Base-by-base conservation (phyloP, 2,797 vertebrate species). In the Scolopax rusticola region DNA sequence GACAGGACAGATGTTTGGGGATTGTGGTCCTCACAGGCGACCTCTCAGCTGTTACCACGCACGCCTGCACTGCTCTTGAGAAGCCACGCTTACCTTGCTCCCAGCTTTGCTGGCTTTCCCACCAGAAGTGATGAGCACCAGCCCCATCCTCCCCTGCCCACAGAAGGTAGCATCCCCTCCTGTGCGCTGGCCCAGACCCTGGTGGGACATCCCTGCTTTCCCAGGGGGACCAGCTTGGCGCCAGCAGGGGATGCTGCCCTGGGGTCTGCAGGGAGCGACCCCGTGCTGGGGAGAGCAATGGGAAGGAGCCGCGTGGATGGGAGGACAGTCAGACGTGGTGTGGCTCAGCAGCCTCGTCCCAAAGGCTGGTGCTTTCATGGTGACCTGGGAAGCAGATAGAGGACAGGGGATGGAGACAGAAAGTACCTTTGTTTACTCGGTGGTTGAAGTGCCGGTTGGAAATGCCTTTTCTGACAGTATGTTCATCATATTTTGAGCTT, bases 401-500 rank as follows among this genome's bases (percentile, higher is more conserved):
- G 51, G 2, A 0, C 51, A 93, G 91, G 95, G 89, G 73, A 90
- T 78, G 60, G 56, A 82, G 36, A 79, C 79, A 33, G 47, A 17
- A 75, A 89, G 75, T 56, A 50, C 69, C 28, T 81, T 87, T 81
- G 38, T 48, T 77, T 91, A 43, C 74, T 90, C 15, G 1, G 75
- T 64, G 38, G 69, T 89, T 61, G 38, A 85, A 92, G 83, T 89
- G 51, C 75, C 1, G 1, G 43, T 56, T 92, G 84, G 93, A 95
- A 90, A 86, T 97, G 15, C 69, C 80, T 96, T 89, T 84, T 91
- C 77, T 83, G 95, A 94, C 87, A 87, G 76, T 94, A 96, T 92
- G 89, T 96, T 96, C 97, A 98, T 98, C 98, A 98, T 98, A 98
- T 98, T 98, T 98, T 98, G 98, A 98, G 98, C 98, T 98, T 98